Base-by-base conservation (phyloP, 2,113 vertebrate species). In the Microcebus tavaratra region DNA sequence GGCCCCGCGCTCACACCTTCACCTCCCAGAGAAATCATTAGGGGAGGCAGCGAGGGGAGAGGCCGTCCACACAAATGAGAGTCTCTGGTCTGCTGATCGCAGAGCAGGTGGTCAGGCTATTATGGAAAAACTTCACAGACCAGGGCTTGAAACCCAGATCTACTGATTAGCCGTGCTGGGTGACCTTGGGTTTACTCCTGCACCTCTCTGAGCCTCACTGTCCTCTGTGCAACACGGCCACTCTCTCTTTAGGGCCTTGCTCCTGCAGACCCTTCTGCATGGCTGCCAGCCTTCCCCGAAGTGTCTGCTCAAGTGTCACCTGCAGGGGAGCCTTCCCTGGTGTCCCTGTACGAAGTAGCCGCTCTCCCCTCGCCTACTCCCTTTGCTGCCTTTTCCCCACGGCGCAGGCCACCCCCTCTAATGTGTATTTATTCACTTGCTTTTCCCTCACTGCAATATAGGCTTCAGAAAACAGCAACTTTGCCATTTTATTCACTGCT, bases 81-180 rank as follows among this genome's bases (percentile, higher is more conserved):
- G 85, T 97, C 96, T 96, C 95, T 96, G 95, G 53, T 97, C 87
- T 96, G 84, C 81, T 75, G 96, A 97, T 96, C 91, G 10, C 94
- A 57, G 20, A 5, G 12, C 10, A 17, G 45, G 5, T 18, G 31
- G 15, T 20, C 27, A 42, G 73, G 59, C 57, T 78, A 9, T 3
- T 12, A n/a, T 15, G 25, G 59, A 14, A 75, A 72, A 80, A 85
- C 29, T 14, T 39, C 68, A 31, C 75, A 29, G 42, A 27, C 6
- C 6, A n/a, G 59, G 25, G 20, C 63, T n/a, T 23, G 63, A 94
- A 61, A 20, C 36, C 29, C 72, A 70, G 84, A 42, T 18, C 53
- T 20, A 15, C 34, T 12, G 4, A 25, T 39, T 1, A 85, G 50
- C 10, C 27, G n/a, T 91, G 29, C 5, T 57, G 34, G 82, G 79